Percentiles rank a stretch among this genome's conserved stretches.
Evolutionary conservation across 2,888 invertebrate genomes (phyloP).

Genomic region (Tipula vernalis): DNA sequence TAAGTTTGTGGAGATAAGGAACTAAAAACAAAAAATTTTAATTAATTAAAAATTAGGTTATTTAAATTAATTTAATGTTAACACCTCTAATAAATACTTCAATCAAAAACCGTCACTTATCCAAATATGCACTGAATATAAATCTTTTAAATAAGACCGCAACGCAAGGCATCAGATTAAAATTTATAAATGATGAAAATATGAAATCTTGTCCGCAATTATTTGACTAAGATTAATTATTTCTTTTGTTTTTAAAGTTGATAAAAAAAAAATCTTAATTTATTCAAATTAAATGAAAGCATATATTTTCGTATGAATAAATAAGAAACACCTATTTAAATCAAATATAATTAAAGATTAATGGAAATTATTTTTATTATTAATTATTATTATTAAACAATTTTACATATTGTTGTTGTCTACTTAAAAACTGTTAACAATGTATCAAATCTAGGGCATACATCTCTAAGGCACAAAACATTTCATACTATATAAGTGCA

Average conservation of each 20-base stretch:
- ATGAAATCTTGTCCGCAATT: conserved; percentile 4
- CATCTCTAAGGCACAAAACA: neutral
- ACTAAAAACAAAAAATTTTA: neutral
- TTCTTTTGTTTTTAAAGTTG: neutral
- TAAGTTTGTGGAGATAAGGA: neutral
- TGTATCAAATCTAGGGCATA: neutral
- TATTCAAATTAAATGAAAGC: neutral
- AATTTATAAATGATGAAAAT: neutral
- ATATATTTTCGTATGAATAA: neutral
- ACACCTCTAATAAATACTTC: neutral
- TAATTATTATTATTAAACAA: neutral
- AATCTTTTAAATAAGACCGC: neutral
- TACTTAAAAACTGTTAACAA: neutral
- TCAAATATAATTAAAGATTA: neutral
- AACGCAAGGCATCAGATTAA: neutral
- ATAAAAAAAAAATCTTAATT: neutral
- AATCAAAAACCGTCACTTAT: neutral
- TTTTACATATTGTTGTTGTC: neutral
- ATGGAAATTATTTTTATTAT: neutral
- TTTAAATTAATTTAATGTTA: neutral
- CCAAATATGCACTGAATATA: neutral
- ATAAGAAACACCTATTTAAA: neutral
- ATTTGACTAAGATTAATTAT: neutral
- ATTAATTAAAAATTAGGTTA: neutral
- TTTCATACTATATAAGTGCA: neutral